Evolutionary conservation across 2,113 vertebrate species (phyloP).

Genomic region (Phrynosoma blainvillii): DNA sequence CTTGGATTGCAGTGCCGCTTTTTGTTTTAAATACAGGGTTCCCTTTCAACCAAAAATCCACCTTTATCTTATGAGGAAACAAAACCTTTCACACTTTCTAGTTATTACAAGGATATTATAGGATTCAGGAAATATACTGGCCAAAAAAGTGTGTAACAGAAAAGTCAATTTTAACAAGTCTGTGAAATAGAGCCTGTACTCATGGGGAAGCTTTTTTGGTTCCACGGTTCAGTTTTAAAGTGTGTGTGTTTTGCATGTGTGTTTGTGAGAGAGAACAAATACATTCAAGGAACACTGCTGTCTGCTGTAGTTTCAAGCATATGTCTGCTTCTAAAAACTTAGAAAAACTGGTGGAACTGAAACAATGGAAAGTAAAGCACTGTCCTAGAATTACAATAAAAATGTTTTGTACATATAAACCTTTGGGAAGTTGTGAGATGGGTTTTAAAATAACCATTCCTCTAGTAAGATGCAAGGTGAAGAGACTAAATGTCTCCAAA

Average conservation of each 20-base stretch:
- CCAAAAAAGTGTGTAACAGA: neutral
- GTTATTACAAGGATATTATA: conserved; percentile 42
- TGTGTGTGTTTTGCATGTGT: neutral
- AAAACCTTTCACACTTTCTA: conserved; percentile 43
- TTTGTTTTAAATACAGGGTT: conserved; percentile 65
- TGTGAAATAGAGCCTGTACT: neutral
- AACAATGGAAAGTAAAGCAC: neutral
- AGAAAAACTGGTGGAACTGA: neutral
- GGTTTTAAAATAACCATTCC: neutral
- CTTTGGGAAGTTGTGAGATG: too few relatives aligned
- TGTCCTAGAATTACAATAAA: neutral
- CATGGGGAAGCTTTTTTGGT: neutral
- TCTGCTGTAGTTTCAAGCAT: neutral
- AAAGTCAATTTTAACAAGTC: neutral
- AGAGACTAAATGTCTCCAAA: neutral
- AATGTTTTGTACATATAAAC: neutral
- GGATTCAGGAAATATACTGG: conserved; percentile 27
- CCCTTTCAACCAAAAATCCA: conserved; percentile 57
- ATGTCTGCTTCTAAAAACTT: neutral
- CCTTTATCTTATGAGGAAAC: conserved; percentile 53
- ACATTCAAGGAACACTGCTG: neutral
- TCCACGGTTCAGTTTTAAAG: neutral
- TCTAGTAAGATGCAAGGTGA: neutral
- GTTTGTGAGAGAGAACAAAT: neutral
- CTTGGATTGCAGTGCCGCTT: conserved; percentile 44